Percentiles rank a stretch among this genome's conserved stretches.
phyloP scores from a whole-genome alignment of 1,140 invertebrate species.

The Diuraphis noxia region DNA sequence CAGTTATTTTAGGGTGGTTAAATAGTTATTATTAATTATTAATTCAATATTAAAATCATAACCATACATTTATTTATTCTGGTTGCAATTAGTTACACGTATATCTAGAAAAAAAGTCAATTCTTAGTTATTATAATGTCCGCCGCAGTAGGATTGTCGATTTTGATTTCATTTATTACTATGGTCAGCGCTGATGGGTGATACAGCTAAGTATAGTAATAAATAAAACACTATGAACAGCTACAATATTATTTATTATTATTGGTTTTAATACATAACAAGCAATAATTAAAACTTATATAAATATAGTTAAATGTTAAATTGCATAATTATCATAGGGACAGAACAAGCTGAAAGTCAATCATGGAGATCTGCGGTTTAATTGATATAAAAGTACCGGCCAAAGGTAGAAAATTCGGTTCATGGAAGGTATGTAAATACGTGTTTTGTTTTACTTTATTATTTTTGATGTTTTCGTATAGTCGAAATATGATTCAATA shows the following conservation, averaged over 20 bases:
- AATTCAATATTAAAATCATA: no score
- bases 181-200: no score
- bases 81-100: no score
- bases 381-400: slow-evolving; percentile 57
- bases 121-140: no score
- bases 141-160: no score
- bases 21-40: no score
- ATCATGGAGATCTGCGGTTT: slow-evolving; percentile 53
- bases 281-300: background rate
- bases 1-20: no score
- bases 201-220: background rate
- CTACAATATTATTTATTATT: background rate
- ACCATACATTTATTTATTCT: no score
- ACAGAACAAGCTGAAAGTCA: background rate
- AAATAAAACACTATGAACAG: background rate
- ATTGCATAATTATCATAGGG: background rate
- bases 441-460: background rate
- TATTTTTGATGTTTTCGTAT: background rate
- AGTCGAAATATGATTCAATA: background rate
- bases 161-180: no score
- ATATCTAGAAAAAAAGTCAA: no score
- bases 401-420: slow-evolving; percentile 57
- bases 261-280: background rate
- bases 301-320: background rate
- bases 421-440: slow-evolving; percentile 56